Base-by-base conservation (phyloP, 2,888 invertebrate genomes). In the Caenorhabditis sp. region DNA sequence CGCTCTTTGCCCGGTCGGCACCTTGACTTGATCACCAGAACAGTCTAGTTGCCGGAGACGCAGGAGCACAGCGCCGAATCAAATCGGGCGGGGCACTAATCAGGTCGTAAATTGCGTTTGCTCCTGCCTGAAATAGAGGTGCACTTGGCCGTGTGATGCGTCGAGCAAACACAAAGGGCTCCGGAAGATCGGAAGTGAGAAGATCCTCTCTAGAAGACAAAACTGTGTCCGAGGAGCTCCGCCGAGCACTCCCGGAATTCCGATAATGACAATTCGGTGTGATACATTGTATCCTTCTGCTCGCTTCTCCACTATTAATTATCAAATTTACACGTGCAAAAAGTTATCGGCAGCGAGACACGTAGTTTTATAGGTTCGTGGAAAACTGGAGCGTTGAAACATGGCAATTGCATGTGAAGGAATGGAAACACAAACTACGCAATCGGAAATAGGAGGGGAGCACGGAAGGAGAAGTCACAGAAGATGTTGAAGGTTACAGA, bases 241-340 rank as follows among this genome's bases (percentile, higher is more conserved):
- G 35, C 53, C 5, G 8, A 22, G 20, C 48, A 56, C 52, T 68
- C 58, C 52, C 58, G 68, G 58, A 68, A 68, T 68, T 52, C 52
- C 20, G 26, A 15, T 53, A 27, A 7, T 68, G 68, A 68, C 59
- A 68, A 59, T 17, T 50, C 58, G 50, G 8, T n/a, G 20, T 22
- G 50, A 46, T 65, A 58, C 66, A 58, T 20, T 58, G 66, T 58
- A 58, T 66, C 66, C 56, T 26, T 15, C 30, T n/a, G n/a, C n/a
- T 45, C 24, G 4, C 43, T 17, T 48, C 11, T n/a, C 15, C 24
- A 26, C 48, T 41, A 59, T 68, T 48, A 68, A 68, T 68, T 68
- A 68, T 68, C 68, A 35, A 6, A 50, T 48, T 59, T 58, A 58
- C 68, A 59, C 68, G 68, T 68, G 68, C 59, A 68, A 68, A 59